Percentiles rank a stretch among this genome's conserved stretches.
Evolutionary conservation across 2,113 vertebrate genomes (phyloP).

Genomic region (Mystacornis crossleyi): DNA sequence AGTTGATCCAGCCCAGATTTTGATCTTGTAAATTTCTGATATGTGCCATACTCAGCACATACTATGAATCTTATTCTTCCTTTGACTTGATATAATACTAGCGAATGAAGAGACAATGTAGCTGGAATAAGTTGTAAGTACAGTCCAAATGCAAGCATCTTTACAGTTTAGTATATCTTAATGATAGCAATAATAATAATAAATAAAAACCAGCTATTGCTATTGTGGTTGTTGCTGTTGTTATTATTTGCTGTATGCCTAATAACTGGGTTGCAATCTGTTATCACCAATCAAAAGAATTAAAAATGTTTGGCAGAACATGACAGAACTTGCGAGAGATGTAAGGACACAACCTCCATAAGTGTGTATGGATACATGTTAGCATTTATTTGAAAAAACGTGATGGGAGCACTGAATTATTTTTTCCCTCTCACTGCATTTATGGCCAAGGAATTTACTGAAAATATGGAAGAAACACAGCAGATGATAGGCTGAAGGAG

Average conservation of each 20-base stretch:
- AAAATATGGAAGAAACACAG: neutral
- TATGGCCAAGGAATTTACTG: neutral
- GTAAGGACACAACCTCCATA: neutral
- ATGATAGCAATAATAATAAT: neutral
- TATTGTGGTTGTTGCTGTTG: neutral
- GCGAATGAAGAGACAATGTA: neutral
- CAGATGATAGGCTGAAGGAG: neutral
- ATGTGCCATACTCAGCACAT: neutral
- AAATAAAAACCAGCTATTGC: neutral
- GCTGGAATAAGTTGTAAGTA: neutral
- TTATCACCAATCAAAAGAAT: neutral
- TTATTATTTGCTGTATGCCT: neutral
- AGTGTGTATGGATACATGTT: rapidly evolving
- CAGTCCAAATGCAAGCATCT: neutral
- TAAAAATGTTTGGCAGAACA: neutral
- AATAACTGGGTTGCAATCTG: neutral
- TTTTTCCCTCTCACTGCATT: neutral
- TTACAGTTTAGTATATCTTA: neutral
- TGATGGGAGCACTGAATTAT: neutral
- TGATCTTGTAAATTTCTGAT: neutral
- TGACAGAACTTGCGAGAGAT: neutral
- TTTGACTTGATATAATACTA: neutral
- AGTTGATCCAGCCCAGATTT: neutral
- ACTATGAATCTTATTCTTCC: neutral
- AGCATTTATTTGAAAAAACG: neutral